Percentiles rank a stretch among this genome's conserved stretches.
Conservation (phyloP, 2,113 vertebrate genomes). For the Vulpes lagopus region DNA sequence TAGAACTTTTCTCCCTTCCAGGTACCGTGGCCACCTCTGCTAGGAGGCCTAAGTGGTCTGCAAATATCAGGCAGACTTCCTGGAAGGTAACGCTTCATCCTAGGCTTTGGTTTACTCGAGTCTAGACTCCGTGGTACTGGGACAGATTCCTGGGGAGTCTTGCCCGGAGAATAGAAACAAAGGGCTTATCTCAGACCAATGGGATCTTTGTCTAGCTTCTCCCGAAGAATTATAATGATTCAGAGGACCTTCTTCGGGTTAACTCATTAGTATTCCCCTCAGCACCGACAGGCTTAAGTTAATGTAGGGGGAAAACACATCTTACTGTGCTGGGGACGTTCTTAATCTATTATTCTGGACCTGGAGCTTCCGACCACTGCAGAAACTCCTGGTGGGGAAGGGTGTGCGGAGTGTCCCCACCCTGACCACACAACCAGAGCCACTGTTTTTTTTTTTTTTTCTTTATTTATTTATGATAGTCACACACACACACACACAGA, state of each 20-base stretch:
- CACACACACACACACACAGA: no score
- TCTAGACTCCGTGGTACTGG: background rate
- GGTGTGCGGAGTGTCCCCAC: fast-evolving
- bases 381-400: background rate
- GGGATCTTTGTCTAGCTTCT: background rate
- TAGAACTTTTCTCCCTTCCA: background rate
- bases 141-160: background rate
- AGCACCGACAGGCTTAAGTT: background rate
- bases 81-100: background rate
- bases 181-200: background rate
- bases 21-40: background rate
- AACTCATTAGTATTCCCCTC: background rate
- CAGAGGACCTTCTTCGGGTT: background rate
- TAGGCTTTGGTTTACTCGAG: background rate
- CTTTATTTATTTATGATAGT: no score
- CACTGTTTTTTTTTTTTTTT: background rate
- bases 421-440: background rate
- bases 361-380: background rate
- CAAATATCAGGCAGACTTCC: background rate
- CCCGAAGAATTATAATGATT: background rate
- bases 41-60: background rate
- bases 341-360: background rate
- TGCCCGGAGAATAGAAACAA: background rate
- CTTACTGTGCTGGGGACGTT: background rate
- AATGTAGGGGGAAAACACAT: background rate